phyloP scores from a whole-genome alignment of 2,797 vertebrate species.

The Spea hammondii region DNA sequence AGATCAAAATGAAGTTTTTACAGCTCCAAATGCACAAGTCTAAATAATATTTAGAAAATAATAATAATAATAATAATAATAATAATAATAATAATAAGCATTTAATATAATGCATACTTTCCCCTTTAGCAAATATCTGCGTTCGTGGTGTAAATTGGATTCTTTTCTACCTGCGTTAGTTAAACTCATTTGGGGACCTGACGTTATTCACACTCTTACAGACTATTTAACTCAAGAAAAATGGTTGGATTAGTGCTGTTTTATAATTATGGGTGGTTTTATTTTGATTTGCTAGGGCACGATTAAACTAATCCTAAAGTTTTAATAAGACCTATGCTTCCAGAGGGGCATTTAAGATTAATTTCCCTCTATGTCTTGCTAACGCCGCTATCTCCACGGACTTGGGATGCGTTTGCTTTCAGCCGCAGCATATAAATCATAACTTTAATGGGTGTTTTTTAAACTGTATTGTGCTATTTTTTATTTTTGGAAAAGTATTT shows the following conservation, averaged over 20 bases:
- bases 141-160: not conserved
- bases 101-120: not conserved
- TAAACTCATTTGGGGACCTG: not conserved
- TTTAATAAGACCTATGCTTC: slow-evolving; percentile 11
- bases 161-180: not conserved
- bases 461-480: slow-evolving; percentile 10
- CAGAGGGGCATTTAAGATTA: slow-evolving; percentile 17
- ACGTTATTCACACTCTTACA: not conserved
- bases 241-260: slow-evolving; percentile 18
- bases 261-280: slow-evolving; percentile 13
- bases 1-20: no score
- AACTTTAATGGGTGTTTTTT: slow-evolving; percentile 21
- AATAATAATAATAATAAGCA: no score
- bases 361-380: slow-evolving; percentile 21
- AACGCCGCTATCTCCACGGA: slow-evolving; percentile 8
- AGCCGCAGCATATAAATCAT: not conserved
- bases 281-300: slow-evolving; percentile 13
- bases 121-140: not conserved
- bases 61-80: no score
- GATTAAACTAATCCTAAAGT: slow-evolving; percentile 30
- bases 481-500: not conserved
- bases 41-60: no score
- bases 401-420: slow-evolving; percentile 13
- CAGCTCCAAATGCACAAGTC: no score
- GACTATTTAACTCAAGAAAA: slow-evolving; percentile 1